phyloP scores from a whole-genome alignment of 2,113 vertebrate species.

The Caranx ignobilis region DNA sequence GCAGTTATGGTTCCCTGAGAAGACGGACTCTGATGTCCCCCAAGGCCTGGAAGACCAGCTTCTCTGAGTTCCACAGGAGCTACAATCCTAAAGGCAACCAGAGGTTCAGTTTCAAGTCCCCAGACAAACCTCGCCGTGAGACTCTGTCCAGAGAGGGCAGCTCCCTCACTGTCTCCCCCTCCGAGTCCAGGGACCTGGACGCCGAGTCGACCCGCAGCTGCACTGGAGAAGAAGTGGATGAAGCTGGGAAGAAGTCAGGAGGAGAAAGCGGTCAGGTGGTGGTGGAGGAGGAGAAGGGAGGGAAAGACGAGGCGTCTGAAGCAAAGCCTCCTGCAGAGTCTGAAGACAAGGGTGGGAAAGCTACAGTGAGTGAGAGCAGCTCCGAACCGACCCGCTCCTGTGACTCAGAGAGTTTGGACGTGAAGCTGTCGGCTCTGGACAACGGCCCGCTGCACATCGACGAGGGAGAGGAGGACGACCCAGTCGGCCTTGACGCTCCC shows the following conservation, averaged over 20 bases:
- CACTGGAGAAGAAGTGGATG: conserved; percentile 8
- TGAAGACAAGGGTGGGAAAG: conserved; percentile 41
- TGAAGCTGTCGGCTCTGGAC: conserved; percentile 57
- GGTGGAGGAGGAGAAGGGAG: conserved; percentile 48
- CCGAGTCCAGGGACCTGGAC: conserved; percentile 46
- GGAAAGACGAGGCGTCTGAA: conserved; percentile 34
- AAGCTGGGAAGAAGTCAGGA: not conserved
- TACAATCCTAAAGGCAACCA: conserved; percentile 70
- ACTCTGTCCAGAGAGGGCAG: conserved; percentile 69
- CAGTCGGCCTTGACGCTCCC: not conserved
- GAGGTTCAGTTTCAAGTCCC: conserved; percentile 72
- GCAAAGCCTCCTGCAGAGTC: conserved; percentile 4
- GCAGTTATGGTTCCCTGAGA: conserved; percentile 79
- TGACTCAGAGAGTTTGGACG: conserved; percentile 75
- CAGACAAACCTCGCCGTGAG: conserved; percentile 70
- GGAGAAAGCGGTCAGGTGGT: conserved; percentile 33
- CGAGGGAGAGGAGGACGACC: conserved; percentile 38
- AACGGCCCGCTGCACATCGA: conserved; percentile 66
- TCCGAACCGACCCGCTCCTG: conserved; percentile 67
- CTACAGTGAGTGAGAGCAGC: conserved; percentile 68
- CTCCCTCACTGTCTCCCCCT: conserved; percentile 9
- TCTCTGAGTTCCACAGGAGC: conserved; percentile 80
- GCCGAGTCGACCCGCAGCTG: conserved; percentile 19
- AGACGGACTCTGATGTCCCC: conserved; percentile 81
- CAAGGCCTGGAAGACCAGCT: conserved; percentile 80